Percentiles rank a stretch among this genome's conserved stretches.
Conservation (phyloP, 2,113 vertebrate genomes). For the Xyrauchen texanus region DNA sequence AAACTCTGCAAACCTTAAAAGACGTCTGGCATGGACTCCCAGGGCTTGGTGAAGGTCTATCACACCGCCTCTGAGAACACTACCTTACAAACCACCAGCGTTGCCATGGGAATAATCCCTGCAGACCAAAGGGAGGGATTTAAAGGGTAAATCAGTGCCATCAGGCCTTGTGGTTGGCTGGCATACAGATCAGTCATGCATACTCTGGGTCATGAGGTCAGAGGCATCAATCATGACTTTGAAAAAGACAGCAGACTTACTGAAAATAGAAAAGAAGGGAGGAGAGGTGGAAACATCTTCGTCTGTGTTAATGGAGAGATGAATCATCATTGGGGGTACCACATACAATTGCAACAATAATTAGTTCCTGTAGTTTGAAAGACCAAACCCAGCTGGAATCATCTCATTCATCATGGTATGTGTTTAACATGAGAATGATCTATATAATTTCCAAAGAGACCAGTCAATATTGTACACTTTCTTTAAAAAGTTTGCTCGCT, state of each 20-base stretch:
- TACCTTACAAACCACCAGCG: conserved; percentile 70
- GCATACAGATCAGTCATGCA: conserved; percentile 71
- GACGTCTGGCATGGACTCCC: conserved; percentile 24
- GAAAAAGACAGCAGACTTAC: conserved; percentile 51
- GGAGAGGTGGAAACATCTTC: neutral
- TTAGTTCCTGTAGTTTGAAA: conserved; percentile 35
- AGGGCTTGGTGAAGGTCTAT: conserved; percentile 33
- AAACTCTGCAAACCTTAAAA: conserved; percentile 4
- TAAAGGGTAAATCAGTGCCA: conserved; percentile 62
- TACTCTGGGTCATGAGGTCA: conserved; percentile 65
- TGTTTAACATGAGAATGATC: neutral
- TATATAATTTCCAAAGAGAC: no score
- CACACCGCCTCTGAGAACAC: conserved; percentile 65
- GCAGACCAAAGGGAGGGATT: conserved; percentile 70
- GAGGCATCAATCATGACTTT: conserved; percentile 72
- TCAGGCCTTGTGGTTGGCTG: conserved; percentile 65
- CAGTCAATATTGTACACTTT: neutral
- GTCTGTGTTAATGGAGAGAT: neutral
- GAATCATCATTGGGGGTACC: conserved; percentile 23
- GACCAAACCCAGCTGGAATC: conserved; percentile 9
- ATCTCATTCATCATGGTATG: neutral
- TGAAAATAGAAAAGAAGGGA: conserved; percentile 33
- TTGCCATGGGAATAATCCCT: conserved; percentile 76
- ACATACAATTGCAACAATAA: conserved; percentile 4
- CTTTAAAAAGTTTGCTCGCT: neutral